Percentiles rank a stretch among this genome's conserved stretches.
phyloP scores from a whole-genome alignment of 2,888 invertebrate genomes.

The Chloromyia formosa region DNA sequence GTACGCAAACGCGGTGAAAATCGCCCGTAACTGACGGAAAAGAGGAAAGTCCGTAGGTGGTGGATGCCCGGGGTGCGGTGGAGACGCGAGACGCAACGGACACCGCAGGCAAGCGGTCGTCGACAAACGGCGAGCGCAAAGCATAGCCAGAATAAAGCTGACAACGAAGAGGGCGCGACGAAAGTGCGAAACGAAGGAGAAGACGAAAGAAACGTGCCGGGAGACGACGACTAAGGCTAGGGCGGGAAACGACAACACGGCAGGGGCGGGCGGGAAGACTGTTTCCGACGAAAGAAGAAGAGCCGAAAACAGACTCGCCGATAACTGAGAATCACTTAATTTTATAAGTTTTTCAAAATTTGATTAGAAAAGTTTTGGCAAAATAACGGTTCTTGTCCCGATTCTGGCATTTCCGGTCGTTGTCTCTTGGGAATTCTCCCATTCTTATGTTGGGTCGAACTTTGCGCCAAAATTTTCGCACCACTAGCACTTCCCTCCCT shows the following conservation, averaged over 20 bases:
- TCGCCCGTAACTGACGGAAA: slow-evolving; percentile 38
- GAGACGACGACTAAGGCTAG: slow-evolving; percentile 45
- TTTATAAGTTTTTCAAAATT: neutral
- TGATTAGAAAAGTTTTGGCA: neutral
- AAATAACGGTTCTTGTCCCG: slow-evolving; percentile 7
- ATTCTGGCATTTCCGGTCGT: neutral
- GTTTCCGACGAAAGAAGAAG: slow-evolving; percentile 32
- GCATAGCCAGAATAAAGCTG: slow-evolving; percentile 18
- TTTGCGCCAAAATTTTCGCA: slow-evolving; percentile 22
- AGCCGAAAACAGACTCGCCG: slow-evolving; percentile 22
- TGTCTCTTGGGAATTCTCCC: neutral
- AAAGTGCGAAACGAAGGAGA: slow-evolving; percentile 12
- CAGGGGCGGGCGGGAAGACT: neutral
- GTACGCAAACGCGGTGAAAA: slow-evolving; percentile 47
- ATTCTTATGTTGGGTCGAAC: too few relatives aligned
- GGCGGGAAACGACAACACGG: neutral
- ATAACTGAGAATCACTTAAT: slow-evolving; percentile 22
- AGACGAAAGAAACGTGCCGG: slow-evolving; percentile 35
- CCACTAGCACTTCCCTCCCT: neutral
- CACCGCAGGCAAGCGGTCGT: slow-evolving; percentile 24
- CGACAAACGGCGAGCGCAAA: slow-evolving; percentile 30
- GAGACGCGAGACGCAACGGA: neutral
- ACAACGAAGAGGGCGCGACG: slow-evolving; percentile 19
- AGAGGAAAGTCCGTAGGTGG: slow-evolving; percentile 44
- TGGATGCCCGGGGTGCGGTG: slow-evolving; percentile 27